These are phyloP conservation scores for Entomobrya proxima DNA, from an alignment of 2,888 invertebrate genomes.

Conservation along the genomic window DNA sequence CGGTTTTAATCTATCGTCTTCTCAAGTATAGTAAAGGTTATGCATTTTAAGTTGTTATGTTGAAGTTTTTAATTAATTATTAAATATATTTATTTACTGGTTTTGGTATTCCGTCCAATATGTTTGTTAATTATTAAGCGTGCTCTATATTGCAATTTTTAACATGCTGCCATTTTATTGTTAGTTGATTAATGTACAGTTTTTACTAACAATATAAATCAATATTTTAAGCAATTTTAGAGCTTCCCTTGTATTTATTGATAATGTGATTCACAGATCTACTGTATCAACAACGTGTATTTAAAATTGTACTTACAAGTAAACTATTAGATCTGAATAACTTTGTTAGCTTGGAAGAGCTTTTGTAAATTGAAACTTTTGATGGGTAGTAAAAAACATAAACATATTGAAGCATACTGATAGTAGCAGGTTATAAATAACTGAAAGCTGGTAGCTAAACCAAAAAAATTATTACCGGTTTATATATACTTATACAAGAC, in stretches of 20 bases:
- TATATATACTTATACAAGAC: constrained; percentile 26
- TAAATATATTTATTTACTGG: neutral
- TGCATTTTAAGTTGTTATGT: neutral
- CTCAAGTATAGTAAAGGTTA: neutral
- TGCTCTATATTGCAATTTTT: constrained; percentile 50
- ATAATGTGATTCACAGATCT: neutral
- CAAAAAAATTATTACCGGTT: constrained; percentile 48
- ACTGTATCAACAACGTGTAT: neutral
- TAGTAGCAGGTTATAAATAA: neutral
- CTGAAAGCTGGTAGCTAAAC: constrained; percentile 54
- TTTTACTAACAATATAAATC: neutral
- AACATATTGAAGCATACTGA: neutral
- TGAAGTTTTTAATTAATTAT: neutral
- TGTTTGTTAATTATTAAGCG: constrained; percentile 18
- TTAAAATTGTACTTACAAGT: neutral
- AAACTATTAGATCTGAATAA: neutral
- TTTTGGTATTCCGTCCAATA: constrained; percentile 57
- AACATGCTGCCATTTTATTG: constrained; percentile 10
- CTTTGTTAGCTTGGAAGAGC: neutral
- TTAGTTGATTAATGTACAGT: no score
- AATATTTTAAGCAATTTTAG: constrained; percentile 18
- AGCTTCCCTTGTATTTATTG: constrained; percentile 30
- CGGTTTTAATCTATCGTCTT: neutral
- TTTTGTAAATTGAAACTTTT: neutral
- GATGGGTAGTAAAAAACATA: neutral